Evolutionary conservation across 2,113 vertebrate species (phyloP).

Genomic region (Paracanthobrama guichenoti): DNA sequence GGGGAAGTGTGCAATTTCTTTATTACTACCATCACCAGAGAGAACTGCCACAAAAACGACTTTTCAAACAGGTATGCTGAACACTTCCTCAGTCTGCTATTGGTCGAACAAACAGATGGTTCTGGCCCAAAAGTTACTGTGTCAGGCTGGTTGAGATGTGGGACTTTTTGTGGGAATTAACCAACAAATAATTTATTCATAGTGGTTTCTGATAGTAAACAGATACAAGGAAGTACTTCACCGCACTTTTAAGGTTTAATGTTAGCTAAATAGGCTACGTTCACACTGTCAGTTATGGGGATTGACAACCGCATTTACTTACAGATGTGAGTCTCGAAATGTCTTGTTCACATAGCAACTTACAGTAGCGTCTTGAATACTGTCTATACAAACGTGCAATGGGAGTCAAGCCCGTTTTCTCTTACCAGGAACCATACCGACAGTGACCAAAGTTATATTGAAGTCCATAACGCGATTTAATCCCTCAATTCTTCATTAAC

Average conservation of each 20-base stretch:
- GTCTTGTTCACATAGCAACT: too few species aligned
- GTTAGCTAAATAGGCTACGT: not conserved
- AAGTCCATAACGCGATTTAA: too few species aligned
- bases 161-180: not conserved
- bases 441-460: too few species aligned
- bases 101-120: not conserved
- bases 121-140: not conserved
- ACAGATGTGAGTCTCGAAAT: too few species aligned
- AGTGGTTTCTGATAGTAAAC: not conserved
- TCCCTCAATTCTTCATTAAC: too few species aligned
- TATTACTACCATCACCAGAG: not conserved
- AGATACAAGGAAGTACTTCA: not conserved
- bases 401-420: too few species aligned
- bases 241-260: not conserved
- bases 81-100: not conserved
- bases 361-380: too few species aligned
- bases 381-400: too few species aligned
- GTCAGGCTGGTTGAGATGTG: not conserved
- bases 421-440: too few species aligned
- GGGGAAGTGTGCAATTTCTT: not conserved
- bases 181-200: not conserved
- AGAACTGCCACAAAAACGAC: not conserved
- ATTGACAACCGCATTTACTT: too few species aligned
- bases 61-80: not conserved
- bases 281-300: too few species aligned